These are phyloP conservation scores for Craniophora ligustri DNA, from an alignment of 2,888 invertebrate species.

Conservation along the genomic window DNA sequence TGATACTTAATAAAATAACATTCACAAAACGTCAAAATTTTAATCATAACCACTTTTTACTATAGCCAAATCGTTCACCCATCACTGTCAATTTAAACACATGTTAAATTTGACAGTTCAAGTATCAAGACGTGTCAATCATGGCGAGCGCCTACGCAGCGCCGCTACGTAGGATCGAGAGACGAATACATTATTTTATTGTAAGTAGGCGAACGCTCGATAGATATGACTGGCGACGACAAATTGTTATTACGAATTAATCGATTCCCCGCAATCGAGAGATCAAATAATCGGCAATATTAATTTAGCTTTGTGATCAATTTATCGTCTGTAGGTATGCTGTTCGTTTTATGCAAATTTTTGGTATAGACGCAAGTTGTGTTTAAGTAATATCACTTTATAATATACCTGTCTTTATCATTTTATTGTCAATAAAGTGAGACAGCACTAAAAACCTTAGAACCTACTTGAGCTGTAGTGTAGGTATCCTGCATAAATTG, in stretches of 20 bases:
- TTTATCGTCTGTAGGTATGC: conserved; percentile 35
- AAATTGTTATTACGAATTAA: conserved; percentile 86
- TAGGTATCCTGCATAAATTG: no score
- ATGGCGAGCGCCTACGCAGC: conserved; percentile 75
- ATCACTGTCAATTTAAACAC: conserved; percentile 52
- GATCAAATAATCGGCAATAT: conserved; percentile 51
- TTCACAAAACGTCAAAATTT: conserved; percentile 18
- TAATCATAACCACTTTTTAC: conserved; percentile 43
- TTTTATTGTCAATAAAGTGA: no score
- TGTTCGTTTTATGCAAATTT: conserved; percentile 36
- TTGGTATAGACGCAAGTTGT: conserved; percentile 10
- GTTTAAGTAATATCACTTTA: no score
- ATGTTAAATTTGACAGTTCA: conserved; percentile 56
- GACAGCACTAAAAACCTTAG: no score
- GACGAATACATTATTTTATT: conserved; percentile 83
- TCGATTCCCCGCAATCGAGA: conserved; percentile 70
- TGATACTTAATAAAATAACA: background rate
- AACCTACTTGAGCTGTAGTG: no score
- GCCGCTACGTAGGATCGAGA: conserved; percentile 76
- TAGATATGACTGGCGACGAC: conserved; percentile 82
- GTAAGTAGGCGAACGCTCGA: conserved; percentile 79
- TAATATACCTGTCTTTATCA: no score
- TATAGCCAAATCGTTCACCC: conserved; percentile 22
- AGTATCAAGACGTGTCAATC: conserved; percentile 73
- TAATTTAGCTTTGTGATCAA: conserved; percentile 46